Conservation (phyloP, 2,113 vertebrate genomes). For the Laterallus jamaicensis region DNA sequence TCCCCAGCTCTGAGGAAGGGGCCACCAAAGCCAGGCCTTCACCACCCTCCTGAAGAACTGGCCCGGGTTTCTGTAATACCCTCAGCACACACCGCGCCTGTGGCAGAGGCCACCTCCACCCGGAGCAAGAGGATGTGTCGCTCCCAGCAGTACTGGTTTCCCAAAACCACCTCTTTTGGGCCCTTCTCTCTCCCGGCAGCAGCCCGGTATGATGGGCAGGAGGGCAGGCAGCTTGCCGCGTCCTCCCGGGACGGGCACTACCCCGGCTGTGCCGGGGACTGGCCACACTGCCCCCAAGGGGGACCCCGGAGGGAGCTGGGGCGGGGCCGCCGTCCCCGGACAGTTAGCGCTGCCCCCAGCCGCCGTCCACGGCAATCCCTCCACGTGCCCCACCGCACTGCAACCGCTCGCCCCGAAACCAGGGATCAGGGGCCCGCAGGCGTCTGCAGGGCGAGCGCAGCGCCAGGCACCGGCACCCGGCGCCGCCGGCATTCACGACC, state of each 20-base stretch:
- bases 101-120: accelerated
- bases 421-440: neutral
- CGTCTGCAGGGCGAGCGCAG: neutral
- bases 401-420: no score
- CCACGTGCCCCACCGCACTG: no score
- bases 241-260: no score
- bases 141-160: neutral
- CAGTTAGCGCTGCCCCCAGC: neutral
- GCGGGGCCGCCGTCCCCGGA: neutral
- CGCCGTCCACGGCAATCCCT: neutral
- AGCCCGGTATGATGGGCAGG: neutral
- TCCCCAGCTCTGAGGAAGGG: neutral
- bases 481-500: neutral
- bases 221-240: neutral
- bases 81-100: no score
- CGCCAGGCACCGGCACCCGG: neutral
- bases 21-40: accelerated
- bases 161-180: no score
- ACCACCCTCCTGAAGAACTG: accelerated
- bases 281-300: neutral
- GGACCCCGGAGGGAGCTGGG: no score
- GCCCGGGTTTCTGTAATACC: accelerated
- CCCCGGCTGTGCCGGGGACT: neutral
- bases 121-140: accelerated
- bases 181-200: neutral